Base-by-base conservation (phyloP, 2,113 vertebrate genomes). In the Oxyura jamaicensis region DNA sequence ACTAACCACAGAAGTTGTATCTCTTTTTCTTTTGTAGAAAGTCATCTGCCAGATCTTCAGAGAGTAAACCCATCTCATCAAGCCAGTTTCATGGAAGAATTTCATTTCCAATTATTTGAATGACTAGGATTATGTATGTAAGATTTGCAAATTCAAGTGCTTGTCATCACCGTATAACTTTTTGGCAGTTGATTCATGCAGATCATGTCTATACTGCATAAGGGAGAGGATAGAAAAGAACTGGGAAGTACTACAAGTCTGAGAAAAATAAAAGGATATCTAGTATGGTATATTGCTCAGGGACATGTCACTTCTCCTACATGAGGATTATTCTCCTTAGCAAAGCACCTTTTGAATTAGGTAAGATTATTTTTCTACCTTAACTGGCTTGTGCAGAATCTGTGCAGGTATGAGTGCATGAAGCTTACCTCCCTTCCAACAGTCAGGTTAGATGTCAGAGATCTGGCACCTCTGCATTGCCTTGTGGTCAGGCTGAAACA, bases 51-150 rank as follows among this genome's bases (percentile, higher is more conserved):
- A 59, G 22, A 83, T 66, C 65, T 88, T 73, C 67, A 69, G 58
- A 83, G 76, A 88, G 36, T 73, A 95, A 95, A 90, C 71, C 67
- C 93, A 42, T 44, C 79, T 88, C 95, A 90, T 96, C 82, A 93
- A 79, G 75, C 10, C 35, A 31, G 63, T 76, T 90, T 42, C 55
- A 77, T 9, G 18, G 44, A 89, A 53, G 66, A 88, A 93, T 86
- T 94, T 93, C 8, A 53, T 12, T 17, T 79, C 53, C 48, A 85
- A 79, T 92, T 92, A 79, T 58, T 90, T 86, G 62, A 95, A 91
- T 89, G 18, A 83, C 62, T 89, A 25, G 81, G 77, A 87, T 96
- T 94, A 89, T 0, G 1, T 48, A 60, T 35, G 17, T 39, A 93
- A 91, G 48, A 65, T 60, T 29, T 4, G 3, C 36, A 83, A 76